These are phyloP conservation scores for Drosophila robusta DNA, from an alignment of 2,888 invertebrate genomes.

Conservation along the genomic window DNA sequence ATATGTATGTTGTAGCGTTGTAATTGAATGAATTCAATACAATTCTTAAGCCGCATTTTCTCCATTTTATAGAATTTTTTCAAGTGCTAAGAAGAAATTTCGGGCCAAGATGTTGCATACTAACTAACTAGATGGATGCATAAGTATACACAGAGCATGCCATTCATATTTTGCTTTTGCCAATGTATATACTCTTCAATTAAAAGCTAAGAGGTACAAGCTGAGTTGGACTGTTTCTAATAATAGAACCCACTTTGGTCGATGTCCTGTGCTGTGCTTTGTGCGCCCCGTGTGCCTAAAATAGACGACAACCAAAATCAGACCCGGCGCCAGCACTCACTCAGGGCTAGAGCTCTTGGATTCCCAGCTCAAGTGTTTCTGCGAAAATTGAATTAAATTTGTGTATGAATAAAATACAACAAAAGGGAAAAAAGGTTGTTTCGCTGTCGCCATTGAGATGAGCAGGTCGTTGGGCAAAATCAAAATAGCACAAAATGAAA, in stretches of 20 bases:
- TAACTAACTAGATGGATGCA: background rate
- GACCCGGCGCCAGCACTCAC: conserved; percentile 1
- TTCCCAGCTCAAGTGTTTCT: conserved; percentile 45
- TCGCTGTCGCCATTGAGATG: conserved; percentile 45
- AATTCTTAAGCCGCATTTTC: too few relatives aligned
- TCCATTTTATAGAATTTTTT: too few relatives aligned
- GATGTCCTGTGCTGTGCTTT: conserved; percentile 20
- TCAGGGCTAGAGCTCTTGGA: conserved; percentile 6
- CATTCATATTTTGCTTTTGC: background rate
- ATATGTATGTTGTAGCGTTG: too few relatives aligned
- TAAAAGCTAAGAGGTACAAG: conserved; percentile 4
- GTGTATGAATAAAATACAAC: conserved; percentile 37
- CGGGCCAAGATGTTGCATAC: too few relatives aligned
- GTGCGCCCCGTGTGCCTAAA: conserved; percentile 23
- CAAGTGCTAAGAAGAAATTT: too few relatives aligned
- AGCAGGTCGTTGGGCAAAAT: conserved; percentile 50
- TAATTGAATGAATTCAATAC: too few relatives aligned
- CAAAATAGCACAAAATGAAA: conserved; percentile 61
- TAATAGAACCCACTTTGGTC: conserved; percentile 28
- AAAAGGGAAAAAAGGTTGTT: conserved; percentile 1
- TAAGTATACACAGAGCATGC: background rate
- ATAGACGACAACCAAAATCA: conserved; percentile 25
- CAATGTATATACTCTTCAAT: background rate
- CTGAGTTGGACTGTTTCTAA: conserved; percentile 14
- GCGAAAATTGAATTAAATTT: conserved; percentile 58